These are phyloP conservation scores for Marcusenius ussheri DNA, from an alignment of 2,113 vertebrate species.

Conservation along the genomic window DNA sequence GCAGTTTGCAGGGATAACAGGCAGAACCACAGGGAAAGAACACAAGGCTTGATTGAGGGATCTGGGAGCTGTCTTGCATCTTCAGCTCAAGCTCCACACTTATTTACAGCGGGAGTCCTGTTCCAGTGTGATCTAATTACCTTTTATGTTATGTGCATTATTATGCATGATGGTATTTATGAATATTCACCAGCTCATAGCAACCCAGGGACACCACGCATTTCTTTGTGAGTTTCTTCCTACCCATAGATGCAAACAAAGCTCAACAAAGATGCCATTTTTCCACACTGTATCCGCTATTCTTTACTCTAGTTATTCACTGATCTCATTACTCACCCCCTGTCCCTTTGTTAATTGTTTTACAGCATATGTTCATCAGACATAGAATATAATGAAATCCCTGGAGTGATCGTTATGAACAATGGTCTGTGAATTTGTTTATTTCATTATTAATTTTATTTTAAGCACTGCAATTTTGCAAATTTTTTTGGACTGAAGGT, in stretches of 20 bases:
- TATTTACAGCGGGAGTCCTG: background rate
- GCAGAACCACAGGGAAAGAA: background rate
- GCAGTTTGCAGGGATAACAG: background rate
- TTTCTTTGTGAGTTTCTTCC: background rate
- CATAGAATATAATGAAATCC: background rate
- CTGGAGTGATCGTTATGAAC: background rate
- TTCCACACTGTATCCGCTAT: background rate
- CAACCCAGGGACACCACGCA: background rate
- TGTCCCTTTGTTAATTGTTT: conserved; percentile 11
- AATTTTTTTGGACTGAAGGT: background rate
- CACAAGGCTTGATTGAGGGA: too few species aligned
- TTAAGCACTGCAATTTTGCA: background rate
- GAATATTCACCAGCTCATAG: conserved; percentile 10
- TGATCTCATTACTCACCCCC: background rate
- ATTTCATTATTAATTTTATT: background rate
- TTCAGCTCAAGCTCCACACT: background rate
- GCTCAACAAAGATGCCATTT: background rate
- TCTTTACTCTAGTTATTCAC: background rate
- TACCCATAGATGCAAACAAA: conserved; percentile 4
- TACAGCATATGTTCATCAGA: conserved; percentile 9
- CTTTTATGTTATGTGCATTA: conserved; percentile 4
- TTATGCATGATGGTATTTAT: conserved; percentile 19
- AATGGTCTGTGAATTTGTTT: background rate
- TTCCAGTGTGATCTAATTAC: conserved; percentile 8
- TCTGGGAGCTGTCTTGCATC: background rate